phyloP scores from a whole-genome alignment of 2,888 invertebrate genomes.

The Pteria penguin region DNA sequence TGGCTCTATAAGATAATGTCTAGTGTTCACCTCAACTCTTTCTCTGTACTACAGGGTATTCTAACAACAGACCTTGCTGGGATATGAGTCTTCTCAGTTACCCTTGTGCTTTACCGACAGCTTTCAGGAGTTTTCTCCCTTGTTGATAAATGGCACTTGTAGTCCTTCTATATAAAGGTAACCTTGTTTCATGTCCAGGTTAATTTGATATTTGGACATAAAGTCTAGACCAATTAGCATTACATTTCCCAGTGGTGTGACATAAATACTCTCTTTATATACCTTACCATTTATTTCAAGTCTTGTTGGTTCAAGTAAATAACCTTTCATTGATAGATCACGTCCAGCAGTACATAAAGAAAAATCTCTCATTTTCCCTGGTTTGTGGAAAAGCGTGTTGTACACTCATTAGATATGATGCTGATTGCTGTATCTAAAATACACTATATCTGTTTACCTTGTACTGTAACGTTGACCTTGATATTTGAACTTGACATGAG shows the following conservation, averaged over 20 bases:
- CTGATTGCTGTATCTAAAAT: not conserved
- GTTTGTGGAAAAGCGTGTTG: not conserved
- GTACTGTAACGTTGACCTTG: not conserved
- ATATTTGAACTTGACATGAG: not conserved
- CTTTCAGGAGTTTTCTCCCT: not conserved
- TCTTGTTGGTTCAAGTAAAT: not conserved
- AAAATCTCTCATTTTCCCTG: not conserved
- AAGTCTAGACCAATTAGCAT: conserved; percentile 13
- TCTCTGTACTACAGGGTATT: not conserved
- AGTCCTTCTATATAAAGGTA: not conserved
- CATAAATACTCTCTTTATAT: conserved; percentile 1
- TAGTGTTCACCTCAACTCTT: not conserved
- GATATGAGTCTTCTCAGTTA: not conserved
- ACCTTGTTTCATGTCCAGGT: not conserved
- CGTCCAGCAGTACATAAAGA: not conserved
- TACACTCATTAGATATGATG: not conserved
- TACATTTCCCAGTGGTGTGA: not conserved
- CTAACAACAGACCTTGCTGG: not conserved
- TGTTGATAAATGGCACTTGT: not conserved
- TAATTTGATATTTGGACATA: not conserved
- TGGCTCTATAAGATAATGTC: not conserved
- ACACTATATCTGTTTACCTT: not conserved
- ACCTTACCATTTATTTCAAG: not conserved
- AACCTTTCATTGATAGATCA: not conserved
- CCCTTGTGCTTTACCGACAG: too few species aligned